A percentile compares a stretch with the other conserved stretches of the same genome.
These are phyloP conservation scores for Pollimyrus isidori DNA, from an alignment of 2,113 vertebrate species.

Conservation along the genomic window DNA sequence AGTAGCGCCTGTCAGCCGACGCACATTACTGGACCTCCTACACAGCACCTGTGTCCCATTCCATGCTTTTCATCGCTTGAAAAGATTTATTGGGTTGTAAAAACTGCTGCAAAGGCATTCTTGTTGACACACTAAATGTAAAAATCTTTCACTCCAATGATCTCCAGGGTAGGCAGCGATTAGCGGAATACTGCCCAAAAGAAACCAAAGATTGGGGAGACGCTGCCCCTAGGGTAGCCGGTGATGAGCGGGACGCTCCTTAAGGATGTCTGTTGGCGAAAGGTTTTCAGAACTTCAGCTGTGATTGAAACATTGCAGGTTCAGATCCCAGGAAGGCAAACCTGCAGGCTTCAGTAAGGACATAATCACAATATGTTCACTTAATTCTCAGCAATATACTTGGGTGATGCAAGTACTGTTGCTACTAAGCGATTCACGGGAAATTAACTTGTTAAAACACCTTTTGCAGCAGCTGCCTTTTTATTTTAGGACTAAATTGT, in stretches of 20 bases:
- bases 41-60: background rate
- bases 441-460: background rate
- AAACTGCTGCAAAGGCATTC: background rate
- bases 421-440: background rate
- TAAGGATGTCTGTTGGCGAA: background rate
- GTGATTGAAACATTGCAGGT: background rate
- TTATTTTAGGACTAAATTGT: background rate
- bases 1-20: background rate
- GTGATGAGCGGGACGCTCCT: background rate
- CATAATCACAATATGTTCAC: background rate
- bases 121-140: background rate
- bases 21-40: background rate
- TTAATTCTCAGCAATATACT: background rate
- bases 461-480: background rate
- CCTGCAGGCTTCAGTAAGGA: background rate
- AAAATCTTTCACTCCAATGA: background rate
- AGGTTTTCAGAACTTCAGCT: background rate
- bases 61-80: background rate
- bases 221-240: background rate
- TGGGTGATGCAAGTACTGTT: background rate
- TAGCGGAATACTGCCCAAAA: background rate
- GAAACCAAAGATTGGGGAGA: background rate
- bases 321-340: background rate
- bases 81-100: background rate
- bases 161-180: background rate